These are phyloP conservation scores for Vulpes ferrilata DNA, from an alignment of 2,113 vertebrate species.

Conservation along the genomic window DNA sequence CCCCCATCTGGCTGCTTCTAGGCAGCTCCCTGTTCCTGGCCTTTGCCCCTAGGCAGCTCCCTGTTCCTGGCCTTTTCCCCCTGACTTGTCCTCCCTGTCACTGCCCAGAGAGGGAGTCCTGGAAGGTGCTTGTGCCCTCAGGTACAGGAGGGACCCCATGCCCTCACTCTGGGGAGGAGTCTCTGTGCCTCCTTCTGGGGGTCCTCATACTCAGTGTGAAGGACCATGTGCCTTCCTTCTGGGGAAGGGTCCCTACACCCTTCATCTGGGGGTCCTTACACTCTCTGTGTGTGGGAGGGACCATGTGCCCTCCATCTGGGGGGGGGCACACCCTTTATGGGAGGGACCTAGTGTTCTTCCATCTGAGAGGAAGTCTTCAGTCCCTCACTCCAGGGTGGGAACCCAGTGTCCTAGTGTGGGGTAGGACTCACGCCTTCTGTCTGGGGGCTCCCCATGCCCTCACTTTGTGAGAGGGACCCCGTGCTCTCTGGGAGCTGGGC, in stretches of 20 bases:
- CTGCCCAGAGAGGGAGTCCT: neutral
- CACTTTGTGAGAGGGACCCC: too few species aligned
- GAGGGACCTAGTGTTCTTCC: too few species aligned
- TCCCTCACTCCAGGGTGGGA: too few species aligned
- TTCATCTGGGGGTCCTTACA: too few species aligned
- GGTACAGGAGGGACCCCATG: rapidly evolving
- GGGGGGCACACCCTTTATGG: too few species aligned
- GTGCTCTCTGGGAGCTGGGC: neutral
- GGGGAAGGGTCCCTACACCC: too few species aligned
- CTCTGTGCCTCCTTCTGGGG: neutral
- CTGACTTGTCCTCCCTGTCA: neutral
- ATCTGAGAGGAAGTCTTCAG: too few species aligned
- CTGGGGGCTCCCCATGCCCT: too few species aligned
- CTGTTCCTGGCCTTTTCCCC: neutral
- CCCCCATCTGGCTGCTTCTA: rapidly evolving
- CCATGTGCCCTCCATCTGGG: neutral
- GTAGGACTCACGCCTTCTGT: neutral
- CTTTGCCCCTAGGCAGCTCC: neutral
- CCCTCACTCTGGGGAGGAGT: neutral
- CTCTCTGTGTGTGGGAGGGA: neutral
- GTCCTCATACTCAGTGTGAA: neutral
- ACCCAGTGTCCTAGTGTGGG: too few species aligned
- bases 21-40: neutral
- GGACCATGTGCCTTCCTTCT: neutral
- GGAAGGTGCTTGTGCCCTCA: neutral